Evolutionary conservation across 1,140 invertebrate species (phyloP).

Genomic region (Phymastichus coffea): DNA sequence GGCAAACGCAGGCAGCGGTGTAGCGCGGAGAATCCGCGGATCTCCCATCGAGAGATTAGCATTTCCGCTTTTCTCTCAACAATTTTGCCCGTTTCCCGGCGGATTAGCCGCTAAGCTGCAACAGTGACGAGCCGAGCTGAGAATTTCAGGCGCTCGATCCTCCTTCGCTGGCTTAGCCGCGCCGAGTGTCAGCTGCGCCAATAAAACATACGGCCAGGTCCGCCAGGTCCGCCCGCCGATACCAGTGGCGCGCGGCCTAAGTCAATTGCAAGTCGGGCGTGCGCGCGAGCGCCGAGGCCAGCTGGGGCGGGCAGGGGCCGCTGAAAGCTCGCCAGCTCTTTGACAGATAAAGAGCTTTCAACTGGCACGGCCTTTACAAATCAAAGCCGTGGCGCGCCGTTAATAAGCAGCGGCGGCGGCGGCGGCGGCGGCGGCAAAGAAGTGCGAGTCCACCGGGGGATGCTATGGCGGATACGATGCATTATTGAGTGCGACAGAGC

Average conservation of each 20-base stretch:
- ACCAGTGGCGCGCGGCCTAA: too few relatives aligned
- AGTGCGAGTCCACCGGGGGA: background rate
- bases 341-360: constrained; percentile 36
- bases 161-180: too few relatives aligned
- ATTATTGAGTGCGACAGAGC: constrained; percentile 45
- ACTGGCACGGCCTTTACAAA: constrained; percentile 33
- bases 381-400: constrained; percentile 41
- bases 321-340: constrained; percentile 37
- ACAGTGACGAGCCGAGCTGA: constrained; percentile 35
- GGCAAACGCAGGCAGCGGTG: background rate
- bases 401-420: constrained; percentile 41
- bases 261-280: background rate
- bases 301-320: too few relatives aligned
- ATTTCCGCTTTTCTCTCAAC: constrained; percentile 57
- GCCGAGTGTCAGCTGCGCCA: too few relatives aligned
- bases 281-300: too few relatives aligned
- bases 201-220: too few relatives aligned
- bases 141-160: constrained; percentile 40
- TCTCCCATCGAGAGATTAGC: constrained; percentile 57
- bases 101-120: constrained; percentile 56
- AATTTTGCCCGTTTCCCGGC: constrained; percentile 52
- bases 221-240: too few relatives aligned
- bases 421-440: background rate
- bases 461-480: constrained; percentile 41
- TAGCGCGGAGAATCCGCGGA: constrained; percentile 19